Evolutionary conservation across 2,113 vertebrate species (phyloP).

Genomic region (Fulica atra): DNA sequence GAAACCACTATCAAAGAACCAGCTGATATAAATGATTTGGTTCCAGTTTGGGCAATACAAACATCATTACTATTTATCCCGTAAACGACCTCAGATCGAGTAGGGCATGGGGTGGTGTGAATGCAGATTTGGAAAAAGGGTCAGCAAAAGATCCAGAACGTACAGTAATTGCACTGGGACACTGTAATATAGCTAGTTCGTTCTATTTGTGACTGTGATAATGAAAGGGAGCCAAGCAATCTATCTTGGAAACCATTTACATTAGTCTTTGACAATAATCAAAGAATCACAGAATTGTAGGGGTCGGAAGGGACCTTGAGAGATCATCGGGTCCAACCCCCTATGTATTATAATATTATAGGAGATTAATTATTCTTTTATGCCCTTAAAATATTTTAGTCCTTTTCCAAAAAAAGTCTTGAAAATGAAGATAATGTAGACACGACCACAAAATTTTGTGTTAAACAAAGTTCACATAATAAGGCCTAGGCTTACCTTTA

Average conservation of each 20-base stretch:
- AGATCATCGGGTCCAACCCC: no score
- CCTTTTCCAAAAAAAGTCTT: background rate
- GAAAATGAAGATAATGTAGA: background rate
- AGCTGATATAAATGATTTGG: background rate
- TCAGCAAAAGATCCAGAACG: background rate
- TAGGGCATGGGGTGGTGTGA: fast-evolving
- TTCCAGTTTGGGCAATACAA: background rate
- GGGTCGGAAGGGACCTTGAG: no score
- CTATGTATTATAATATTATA: no score
- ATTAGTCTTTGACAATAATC: background rate
- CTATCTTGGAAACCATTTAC: background rate
- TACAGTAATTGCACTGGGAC: background rate
- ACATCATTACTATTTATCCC: background rate
- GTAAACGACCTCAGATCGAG: background rate
- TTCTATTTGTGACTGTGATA: background rate
- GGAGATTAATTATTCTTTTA: background rate
- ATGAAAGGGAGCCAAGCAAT: background rate
- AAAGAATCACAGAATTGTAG: no score
- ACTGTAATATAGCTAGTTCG: background rate
- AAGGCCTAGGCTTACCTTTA: constrained; percentile 70
- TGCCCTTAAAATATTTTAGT: background rate
- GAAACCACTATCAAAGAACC: background rate
- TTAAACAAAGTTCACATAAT: background rate
- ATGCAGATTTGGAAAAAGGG: background rate
- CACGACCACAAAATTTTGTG: background rate